Percentiles rank a stretch among this genome's conserved stretches.
phyloP scores from a whole-genome alignment of 1,140 invertebrate species.

The Delia radicum region DNA sequence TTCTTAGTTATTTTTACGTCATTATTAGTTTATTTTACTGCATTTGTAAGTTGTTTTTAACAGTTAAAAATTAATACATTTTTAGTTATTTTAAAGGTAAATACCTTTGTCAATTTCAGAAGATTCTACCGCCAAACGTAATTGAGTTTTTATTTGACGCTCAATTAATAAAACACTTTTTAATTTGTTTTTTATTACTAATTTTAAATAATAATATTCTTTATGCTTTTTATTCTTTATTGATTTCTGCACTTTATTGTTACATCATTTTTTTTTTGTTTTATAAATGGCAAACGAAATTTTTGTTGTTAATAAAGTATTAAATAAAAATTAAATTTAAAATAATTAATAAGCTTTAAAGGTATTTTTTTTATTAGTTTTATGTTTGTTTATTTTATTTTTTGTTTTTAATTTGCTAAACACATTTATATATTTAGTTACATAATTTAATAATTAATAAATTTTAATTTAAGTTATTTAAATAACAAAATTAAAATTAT shows the following conservation, averaged over 20 bases:
- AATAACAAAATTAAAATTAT: conserved; percentile 12
- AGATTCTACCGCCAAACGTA: no score
- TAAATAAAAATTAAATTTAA: background rate
- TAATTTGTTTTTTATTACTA: background rate
- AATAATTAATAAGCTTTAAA: background rate
- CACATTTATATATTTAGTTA: conserved; percentile 15
- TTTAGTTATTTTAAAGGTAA: no score
- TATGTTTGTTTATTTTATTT: background rate
- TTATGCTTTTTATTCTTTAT: background rate
- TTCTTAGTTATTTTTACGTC: no score
- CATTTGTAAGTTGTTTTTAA: no score
- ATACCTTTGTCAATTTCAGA: no score
- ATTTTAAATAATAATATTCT: background rate
- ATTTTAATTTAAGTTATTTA: no score
- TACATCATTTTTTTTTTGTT: background rate
- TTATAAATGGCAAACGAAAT: background rate
- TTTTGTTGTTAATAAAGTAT: no score
- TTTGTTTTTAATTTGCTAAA: conserved; percentile 6
- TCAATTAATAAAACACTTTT: conserved; percentile 5
- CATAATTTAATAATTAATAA: conserved; percentile 15
- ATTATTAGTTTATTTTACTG: no score
- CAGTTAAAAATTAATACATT: no score
- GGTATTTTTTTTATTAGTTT: background rate
- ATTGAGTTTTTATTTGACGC: no score
- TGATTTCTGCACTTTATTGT: conserved; percentile 3